phyloP scores from a whole-genome alignment of 1,140 invertebrate genomes.

The Pachyrhynchus sulphureomaculatus region DNA sequence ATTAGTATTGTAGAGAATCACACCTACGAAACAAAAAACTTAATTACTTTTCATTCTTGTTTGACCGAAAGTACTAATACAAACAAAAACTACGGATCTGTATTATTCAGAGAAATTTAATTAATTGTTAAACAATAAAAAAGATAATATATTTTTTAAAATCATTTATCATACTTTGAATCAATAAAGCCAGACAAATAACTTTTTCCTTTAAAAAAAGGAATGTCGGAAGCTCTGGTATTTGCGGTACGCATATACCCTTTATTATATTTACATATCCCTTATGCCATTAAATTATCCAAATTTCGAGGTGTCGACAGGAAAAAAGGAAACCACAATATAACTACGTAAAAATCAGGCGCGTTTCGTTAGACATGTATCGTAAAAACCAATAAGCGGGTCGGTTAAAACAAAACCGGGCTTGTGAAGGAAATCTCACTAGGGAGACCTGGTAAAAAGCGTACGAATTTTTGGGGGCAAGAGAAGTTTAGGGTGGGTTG shows the following conservation, averaged over 20 bases:
- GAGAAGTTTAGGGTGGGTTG: no score
- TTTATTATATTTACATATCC: constrained; percentile 23
- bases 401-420: constrained; percentile 42
- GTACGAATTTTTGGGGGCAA: no score
- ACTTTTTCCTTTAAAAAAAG: background rate
- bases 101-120: background rate
- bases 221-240: constrained; percentile 1
- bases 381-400: constrained; percentile 41
- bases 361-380: constrained; percentile 37
- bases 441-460: no score
- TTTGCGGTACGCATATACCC: constrained; percentile 1
- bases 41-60: no score
- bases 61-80: no score
- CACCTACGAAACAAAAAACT: no score
- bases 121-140: no score
- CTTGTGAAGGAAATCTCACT: background rate
- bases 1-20: no score
- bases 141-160: no score
- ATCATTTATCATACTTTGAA: background rate
- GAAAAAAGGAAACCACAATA: constrained; percentile 23
- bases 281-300: constrained; percentile 24
- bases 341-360: constrained; percentile 39
- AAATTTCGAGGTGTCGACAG: constrained; percentile 17
- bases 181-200: constrained; percentile 1
- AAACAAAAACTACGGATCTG: no score